phyloP scores from a whole-genome alignment of 2,888 invertebrate species.

The Sepiola atlantica region DNA sequence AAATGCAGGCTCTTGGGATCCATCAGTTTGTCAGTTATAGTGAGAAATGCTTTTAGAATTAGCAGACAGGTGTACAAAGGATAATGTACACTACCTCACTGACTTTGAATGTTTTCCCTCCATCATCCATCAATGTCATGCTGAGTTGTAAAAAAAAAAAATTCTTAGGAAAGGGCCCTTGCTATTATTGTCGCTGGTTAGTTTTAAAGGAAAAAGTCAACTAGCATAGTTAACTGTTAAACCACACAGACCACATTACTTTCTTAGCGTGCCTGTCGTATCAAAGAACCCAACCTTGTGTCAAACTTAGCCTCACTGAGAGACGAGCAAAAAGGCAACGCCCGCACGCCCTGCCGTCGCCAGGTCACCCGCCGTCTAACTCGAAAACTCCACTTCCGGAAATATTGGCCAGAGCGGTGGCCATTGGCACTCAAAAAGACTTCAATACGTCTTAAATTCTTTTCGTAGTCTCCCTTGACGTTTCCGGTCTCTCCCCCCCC shows the following conservation, averaged over 20 bases:
- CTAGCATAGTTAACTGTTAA: no score
- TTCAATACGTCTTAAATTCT: background rate
- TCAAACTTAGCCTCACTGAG: no score
- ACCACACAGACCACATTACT: no score
- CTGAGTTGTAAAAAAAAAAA: background rate
- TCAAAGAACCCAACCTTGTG: no score
- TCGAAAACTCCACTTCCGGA: slow-evolving; percentile 8
- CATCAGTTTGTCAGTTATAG: background rate
- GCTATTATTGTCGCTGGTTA: no score
- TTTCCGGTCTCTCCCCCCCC: background rate
- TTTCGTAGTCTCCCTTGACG: background rate
- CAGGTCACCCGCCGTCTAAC: background rate
- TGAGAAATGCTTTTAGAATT: background rate
- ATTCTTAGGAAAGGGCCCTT: no score
- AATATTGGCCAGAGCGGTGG: background rate
- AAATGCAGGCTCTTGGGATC: background rate
- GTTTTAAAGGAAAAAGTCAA: no score
- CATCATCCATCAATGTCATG: background rate
- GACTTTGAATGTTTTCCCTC: background rate
- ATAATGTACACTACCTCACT: background rate
- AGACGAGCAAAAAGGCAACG: no score
- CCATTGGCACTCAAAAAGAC: background rate
- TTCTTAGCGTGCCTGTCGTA: no score
- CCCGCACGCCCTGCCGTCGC: background rate
- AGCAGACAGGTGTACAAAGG: background rate